These are phyloP conservation scores for Hippoglossus stenolepis DNA, from an alignment of 2,113 vertebrate genomes.

Conservation along the genomic window DNA sequence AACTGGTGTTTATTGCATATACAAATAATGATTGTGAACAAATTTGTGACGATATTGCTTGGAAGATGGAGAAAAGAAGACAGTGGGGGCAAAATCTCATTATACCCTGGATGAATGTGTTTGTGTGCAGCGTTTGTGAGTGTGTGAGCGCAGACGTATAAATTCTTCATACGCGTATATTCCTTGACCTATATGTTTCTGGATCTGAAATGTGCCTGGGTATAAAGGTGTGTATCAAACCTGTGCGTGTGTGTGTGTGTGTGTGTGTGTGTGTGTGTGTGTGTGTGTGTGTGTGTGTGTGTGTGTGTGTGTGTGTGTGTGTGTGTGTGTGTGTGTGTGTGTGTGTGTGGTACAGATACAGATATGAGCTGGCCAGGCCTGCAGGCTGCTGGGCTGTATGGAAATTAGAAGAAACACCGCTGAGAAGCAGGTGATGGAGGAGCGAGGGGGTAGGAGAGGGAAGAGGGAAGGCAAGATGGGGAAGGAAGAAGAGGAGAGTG, in stretches of 20 bases:
- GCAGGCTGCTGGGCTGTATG: constrained; percentile 60
- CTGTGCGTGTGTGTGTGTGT: constrained; percentile 12
- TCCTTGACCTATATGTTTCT: constrained; percentile 46
- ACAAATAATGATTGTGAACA: constrained; percentile 56
- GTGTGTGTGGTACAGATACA: constrained; percentile 18
- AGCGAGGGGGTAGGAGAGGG: constrained; percentile 28
- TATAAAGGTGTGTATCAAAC: not conserved
- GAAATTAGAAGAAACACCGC: constrained; percentile 77
- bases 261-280: constrained; percentile 14
- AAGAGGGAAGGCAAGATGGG: constrained; percentile 2
- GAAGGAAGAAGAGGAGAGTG: constrained; percentile 29
- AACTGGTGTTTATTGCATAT: constrained; percentile 50
- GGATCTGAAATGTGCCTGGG: not conserved
- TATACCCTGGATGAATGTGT: constrained; percentile 32
- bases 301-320: constrained; percentile 3
- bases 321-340: constrained; percentile 8
- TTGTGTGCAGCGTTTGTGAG: constrained; percentile 15
- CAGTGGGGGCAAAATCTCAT: constrained; percentile 45
- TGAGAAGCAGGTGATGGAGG: constrained; percentile 75
- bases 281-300: constrained; percentile 21
- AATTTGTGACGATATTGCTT: constrained; percentile 46
- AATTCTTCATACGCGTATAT: constrained; percentile 53
- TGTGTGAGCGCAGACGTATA: constrained; percentile 9
- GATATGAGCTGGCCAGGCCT: constrained; percentile 43
- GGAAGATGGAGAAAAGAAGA: constrained; percentile 39